Conservation (phyloP, 2,888 invertebrate species). For the Apoderus coryli region DNA sequence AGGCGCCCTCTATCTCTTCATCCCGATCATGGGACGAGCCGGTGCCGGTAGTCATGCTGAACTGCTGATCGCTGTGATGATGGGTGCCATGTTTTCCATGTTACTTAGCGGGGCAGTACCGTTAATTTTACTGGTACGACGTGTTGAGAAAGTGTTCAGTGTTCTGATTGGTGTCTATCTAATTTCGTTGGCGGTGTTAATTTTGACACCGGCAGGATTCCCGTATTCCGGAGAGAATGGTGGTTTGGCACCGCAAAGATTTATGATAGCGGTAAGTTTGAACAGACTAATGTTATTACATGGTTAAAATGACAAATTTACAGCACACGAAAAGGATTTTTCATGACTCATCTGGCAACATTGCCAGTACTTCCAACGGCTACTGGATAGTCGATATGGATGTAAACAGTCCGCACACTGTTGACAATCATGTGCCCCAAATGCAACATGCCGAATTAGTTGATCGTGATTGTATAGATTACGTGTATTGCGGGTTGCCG, state of each 20-base stretch:
- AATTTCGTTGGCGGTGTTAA: constrained; percentile 39
- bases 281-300: too few relatives aligned
- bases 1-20: constrained; percentile 55
- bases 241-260: constrained; percentile 54
- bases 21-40: constrained; percentile 69
- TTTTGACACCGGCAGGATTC: constrained; percentile 55
- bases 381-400: constrained; percentile 67
- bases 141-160: constrained; percentile 38
- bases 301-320: too few relatives aligned
- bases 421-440: constrained; percentile 41
- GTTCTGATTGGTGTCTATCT: constrained; percentile 38
- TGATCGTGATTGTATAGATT: constrained; percentile 41
- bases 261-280: constrained; percentile 58
- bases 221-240: constrained; percentile 53
- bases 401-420: constrained; percentile 50
- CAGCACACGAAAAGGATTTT: constrained; percentile 50
- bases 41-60: constrained; percentile 59
- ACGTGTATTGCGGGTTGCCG: constrained; percentile 65
- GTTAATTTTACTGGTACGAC: constrained; percentile 33
- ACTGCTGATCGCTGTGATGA: constrained; percentile 42
- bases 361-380: constrained; percentile 37
- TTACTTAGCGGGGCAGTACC: constrained; percentile 35
- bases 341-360: constrained; percentile 36
- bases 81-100: constrained; percentile 28
- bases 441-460: constrained; percentile 33